A percentile compares a stretch with the other conserved stretches of the same genome.
Conservation (phyloP, 2,113 vertebrate species). For the Corydoras maculifer region DNA sequence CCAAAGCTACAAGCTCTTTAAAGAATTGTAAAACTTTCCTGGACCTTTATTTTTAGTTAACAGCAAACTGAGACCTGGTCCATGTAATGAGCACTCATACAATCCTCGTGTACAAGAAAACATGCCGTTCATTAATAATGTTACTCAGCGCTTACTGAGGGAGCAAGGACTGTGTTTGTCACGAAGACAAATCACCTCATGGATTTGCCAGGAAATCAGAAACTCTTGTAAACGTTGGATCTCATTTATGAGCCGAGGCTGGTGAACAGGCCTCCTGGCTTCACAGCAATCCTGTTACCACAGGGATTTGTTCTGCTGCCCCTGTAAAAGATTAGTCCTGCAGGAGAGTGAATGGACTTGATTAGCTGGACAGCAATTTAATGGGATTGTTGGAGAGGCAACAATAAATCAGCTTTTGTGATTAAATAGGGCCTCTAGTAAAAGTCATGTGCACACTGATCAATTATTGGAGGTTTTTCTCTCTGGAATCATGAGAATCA, state of each 20-base stretch:
- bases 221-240: conserved; percentile 42
- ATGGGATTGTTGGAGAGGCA: conserved; percentile 71
- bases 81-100: not conserved
- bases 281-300: conserved; percentile 65
- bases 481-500: conserved; percentile 48
- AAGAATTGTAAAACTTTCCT: not conserved
- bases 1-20: not conserved
- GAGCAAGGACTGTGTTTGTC: conserved; percentile 17
- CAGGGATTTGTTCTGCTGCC: conserved; percentile 62
- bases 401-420: conserved; percentile 78
- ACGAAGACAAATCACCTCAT: conserved; percentile 29
- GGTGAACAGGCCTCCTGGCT: conserved; percentile 46
- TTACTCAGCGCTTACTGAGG: not conserved
- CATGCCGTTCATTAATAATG: conserved; percentile 5
- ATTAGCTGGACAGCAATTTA: conserved; percentile 78
- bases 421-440: conserved; percentile 75
- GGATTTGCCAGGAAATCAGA: conserved; percentile 9
- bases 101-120: not conserved
- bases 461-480: conserved; percentile 69
- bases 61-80: not conserved
- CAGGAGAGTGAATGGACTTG: conserved; percentile 71
- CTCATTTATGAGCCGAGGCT: conserved; percentile 45
- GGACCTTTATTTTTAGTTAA: not conserved
- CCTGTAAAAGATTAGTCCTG: conserved; percentile 72
- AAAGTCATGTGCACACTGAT: conserved; percentile 67